Percentiles rank a stretch among this genome's conserved stretches.
phyloP scores from a whole-genome alignment of 2,797 vertebrate genomes.

The Acrossocheilus wenchowensis region DNA sequence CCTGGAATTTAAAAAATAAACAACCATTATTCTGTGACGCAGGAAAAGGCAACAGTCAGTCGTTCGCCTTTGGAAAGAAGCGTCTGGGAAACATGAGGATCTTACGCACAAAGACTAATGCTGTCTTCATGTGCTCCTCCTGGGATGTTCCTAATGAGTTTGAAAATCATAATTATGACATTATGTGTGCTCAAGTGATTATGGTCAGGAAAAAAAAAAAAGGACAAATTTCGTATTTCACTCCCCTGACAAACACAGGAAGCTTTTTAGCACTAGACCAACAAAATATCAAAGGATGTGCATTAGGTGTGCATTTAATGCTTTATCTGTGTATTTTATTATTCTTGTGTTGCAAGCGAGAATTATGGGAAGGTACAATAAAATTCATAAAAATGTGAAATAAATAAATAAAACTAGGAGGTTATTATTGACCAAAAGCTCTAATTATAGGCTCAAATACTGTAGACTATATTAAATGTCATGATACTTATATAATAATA shows the following conservation, averaged over 20 bases:
- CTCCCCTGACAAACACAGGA: not conserved
- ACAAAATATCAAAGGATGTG: not conserved
- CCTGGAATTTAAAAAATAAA: conserved; percentile 68
- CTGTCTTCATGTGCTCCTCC: conserved; percentile 7
- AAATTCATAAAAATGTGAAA: not conserved
- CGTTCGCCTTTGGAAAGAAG: conserved; percentile 14
- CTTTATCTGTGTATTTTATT: not conserved
- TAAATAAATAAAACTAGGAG: not conserved
- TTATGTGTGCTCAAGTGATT: not conserved
- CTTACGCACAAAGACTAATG: conserved; percentile 46
- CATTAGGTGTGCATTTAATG: not conserved
- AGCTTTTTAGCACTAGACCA: not conserved
- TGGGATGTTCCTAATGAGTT: not conserved
- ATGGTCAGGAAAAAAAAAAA: not conserved
- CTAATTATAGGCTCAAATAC: not conserved
- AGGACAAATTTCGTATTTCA: not conserved
- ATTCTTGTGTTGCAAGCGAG: not conserved
- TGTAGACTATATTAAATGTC: not conserved
- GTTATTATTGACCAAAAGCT: not conserved
- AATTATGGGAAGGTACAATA: not conserved
- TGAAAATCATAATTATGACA: conserved; percentile 19
- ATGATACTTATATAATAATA: not conserved
- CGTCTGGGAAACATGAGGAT: conserved; percentile 37
- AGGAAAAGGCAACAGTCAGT: conserved; percentile 16
- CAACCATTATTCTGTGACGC: conserved; percentile 51